Evolutionary conservation across 2,797 vertebrate genomes (phyloP), one percentile per base, ranked within the genome.

Genomic region (Molossus molossus): DNA sequence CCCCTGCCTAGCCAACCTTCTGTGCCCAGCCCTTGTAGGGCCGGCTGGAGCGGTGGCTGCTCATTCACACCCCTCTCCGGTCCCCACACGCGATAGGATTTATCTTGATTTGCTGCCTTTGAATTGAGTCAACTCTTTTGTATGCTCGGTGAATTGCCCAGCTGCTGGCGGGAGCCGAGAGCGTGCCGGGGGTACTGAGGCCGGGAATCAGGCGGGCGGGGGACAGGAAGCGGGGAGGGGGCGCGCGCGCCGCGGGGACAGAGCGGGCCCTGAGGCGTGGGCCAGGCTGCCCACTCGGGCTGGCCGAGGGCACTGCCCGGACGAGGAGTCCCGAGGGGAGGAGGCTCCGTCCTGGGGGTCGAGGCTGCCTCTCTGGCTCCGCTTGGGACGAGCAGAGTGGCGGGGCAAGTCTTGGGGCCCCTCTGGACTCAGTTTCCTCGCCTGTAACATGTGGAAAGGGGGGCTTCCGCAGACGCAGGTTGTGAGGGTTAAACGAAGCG

Each of bases 111-210:
- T 99, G 98, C 99, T 99, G 99, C 98, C 98, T 98, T 98, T 98
- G 98, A 98, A 99, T 99, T 99, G 99, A 99, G 99, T 98, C 99
- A 99, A 99, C 99, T 99, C 98, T 99, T 99, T 99, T 99, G 99
- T 98, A 98, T 98, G 98, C 98, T 98, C 98, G 97, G 98, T 99
- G 99, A 98, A 98, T 98, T 98, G 98, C 98, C 98, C 98, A 98
- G 98, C 97, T 98, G 98, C 98, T 98, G 98, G 98, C 98, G 96
- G 98, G 98, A 69, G 95, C 89, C 86, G 82, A 82, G 97, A 96
- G 98, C 98, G 98, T 98, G 99, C 98, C 7, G 98, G 94, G 98
- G 98, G 98, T 99, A 98, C 98, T 98, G 98, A 99, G 98, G 98
- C 97, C 86, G 84, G n/a, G 85, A 94, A 58, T 45, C 79, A 1